phyloP scores from a whole-genome alignment of 2,113 vertebrate species.

The Rhinolophus ferrumequinum region DNA sequence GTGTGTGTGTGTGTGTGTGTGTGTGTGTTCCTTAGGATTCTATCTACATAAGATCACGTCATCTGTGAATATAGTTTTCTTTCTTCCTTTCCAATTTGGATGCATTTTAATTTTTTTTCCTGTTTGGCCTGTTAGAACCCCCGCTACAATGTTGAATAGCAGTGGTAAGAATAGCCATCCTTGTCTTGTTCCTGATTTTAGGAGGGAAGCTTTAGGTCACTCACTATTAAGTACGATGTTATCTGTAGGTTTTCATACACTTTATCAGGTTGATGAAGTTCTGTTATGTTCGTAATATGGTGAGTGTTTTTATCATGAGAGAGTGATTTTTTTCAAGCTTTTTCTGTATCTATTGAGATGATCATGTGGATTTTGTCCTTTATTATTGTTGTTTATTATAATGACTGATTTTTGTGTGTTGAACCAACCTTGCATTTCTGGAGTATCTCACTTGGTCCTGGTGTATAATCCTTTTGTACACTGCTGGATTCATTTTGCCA shows the following conservation, averaged over 20 bases:
- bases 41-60: neutral
- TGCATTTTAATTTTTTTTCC: neutral
- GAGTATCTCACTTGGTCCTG: neutral
- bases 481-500: conserved; percentile 21
- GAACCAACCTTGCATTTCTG: conserved; percentile 5
- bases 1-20: neutral
- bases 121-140: neutral
- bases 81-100: conserved; percentile 27
- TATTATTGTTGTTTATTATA: neutral
- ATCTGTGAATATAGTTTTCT: conserved; percentile 24
- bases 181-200: neutral
- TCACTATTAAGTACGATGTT: neutral
- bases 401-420: neutral
- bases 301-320: neutral
- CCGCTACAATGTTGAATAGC: neutral
- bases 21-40: neutral
- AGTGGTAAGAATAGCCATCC: neutral
- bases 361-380: neutral
- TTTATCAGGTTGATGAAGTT: neutral
- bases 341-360: neutral
- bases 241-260: neutral
- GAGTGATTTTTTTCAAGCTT: neutral
- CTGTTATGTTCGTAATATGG: neutral
- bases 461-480: neutral
- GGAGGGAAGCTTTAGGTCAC: neutral